Percentiles rank a stretch among this genome's conserved stretches.
These are phyloP conservation scores for Cichlasoma orientale DNA, from an alignment of 2,797 vertebrate genomes.

Conservation along the genomic window DNA sequence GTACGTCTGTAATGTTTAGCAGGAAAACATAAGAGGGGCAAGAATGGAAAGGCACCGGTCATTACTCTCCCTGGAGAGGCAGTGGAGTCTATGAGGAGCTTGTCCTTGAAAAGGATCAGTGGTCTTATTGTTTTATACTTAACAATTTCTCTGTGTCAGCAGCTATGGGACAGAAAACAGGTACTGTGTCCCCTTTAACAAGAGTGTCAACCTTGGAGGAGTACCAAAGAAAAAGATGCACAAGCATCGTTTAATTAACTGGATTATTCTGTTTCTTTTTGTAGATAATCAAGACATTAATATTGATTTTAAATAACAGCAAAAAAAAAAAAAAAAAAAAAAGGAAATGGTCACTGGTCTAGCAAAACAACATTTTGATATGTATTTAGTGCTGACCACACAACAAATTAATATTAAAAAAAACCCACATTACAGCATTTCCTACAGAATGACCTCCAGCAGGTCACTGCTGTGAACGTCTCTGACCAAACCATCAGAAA, in stretches of 20 bases:
- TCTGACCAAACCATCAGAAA: too few relatives aligned
- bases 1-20: conserved; percentile 1
- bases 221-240: neutral
- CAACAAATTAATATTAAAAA: neutral
- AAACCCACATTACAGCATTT: neutral
- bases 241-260: neutral
- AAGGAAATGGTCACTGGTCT: neutral
- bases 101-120: conserved; percentile 34
- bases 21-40: neutral
- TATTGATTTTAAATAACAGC: neutral
- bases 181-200: neutral
- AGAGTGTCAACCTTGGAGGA: neutral
- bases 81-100: neutral
- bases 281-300: neutral
- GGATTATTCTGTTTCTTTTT: neutral
- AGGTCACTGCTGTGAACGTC: too few relatives aligned
- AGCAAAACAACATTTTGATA: neutral
- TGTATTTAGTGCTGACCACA: too few relatives aligned
- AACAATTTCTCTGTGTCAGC: conserved; percentile 17
- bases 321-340: neutral
- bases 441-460: too few relatives aligned
- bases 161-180: conserved; percentile 7
- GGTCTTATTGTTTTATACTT: conserved; percentile 13
- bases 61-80: neutral
- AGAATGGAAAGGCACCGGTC: neutral